These are phyloP conservation scores for Sciurus niger DNA, from an alignment of 2,113 vertebrate species.

Conservation along the genomic window DNA sequence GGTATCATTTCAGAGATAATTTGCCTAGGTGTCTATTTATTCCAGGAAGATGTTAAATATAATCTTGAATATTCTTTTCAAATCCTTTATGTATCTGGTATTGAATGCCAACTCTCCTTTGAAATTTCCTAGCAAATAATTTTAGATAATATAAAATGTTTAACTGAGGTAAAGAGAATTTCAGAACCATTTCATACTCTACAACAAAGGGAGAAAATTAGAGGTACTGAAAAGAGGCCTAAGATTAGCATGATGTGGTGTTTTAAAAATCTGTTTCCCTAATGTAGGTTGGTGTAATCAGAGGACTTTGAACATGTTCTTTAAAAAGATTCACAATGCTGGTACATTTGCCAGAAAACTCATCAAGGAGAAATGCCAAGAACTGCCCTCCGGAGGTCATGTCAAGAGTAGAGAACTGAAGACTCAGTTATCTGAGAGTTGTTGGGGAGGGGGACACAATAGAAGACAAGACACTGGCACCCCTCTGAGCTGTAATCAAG, in stretches of 20 bases:
- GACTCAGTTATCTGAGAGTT: background rate
- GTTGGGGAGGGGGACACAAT: background rate
- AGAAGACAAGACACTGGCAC: background rate
- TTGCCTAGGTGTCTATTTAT: background rate
- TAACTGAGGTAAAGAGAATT: background rate
- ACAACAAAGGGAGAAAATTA: background rate
- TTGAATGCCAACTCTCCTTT: background rate
- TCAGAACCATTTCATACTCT: background rate
- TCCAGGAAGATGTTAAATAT: background rate
- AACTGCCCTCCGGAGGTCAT: accelerated
- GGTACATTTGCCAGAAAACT: background rate
- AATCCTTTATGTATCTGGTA: background rate
- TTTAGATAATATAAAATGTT: background rate
- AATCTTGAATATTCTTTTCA: background rate
- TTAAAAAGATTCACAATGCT: background rate
- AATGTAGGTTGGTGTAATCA: background rate
- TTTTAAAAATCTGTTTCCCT: background rate
- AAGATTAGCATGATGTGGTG: background rate
- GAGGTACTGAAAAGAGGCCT: background rate
- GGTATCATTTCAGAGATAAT: background rate
- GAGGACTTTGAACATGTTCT: background rate
- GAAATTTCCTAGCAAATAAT: background rate
- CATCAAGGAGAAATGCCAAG: background rate
- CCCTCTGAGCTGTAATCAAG: background rate
- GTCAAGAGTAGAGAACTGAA: background rate